Evolutionary conservation across 2,888 invertebrate species (phyloP), one percentile per base, ranked within the genome.

Genomic region (Pogonocherus hispidulus): DNA sequence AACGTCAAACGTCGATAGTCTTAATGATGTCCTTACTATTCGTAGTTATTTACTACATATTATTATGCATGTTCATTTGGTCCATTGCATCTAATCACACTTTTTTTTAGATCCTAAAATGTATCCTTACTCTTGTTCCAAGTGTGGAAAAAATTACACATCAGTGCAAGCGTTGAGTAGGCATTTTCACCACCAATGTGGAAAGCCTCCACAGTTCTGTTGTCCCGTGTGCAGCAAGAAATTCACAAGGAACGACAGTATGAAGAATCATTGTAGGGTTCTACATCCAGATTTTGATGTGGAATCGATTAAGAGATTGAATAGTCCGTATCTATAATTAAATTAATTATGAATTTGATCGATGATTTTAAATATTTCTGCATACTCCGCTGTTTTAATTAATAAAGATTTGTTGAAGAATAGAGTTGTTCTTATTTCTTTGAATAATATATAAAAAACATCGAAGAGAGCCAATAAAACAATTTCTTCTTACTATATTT

Each of bases 131-230:
- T 60, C 72, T 14, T 74, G 80, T 66, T 83, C 84, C 75, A 82
- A 81, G 74, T 81, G 82, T 74, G 44, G 57, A 0, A 57, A 57
- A 46, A 3, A 83, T 81, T 75, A 81, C 81, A 63, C 84, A 84
- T 55, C 74, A 86, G 44, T 84, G 83, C 66, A 85, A 86, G 44
- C 86, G 85, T 76, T 86, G 85, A 76, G 81, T 83, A 69, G 81
- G 2, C 57, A 57, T 18, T 57, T 57, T 11, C 57, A 23, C 20
- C 44, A 86, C 64, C 86, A 87, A 70, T 87, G 87, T 71, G 87
- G 87, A 23, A 86, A 86, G 72, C 85, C 85, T 37, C 86, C 85
- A 0, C 83, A 84, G 37, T 87, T 85, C 74, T 82, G 84, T 60
- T 87, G 87, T 64, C 80, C 82, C 2, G 78, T 82, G 41, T 87